Evolutionary conservation across 2,797 vertebrate genomes (phyloP).

Genomic region (Threskiornis aethiopicus): DNA sequence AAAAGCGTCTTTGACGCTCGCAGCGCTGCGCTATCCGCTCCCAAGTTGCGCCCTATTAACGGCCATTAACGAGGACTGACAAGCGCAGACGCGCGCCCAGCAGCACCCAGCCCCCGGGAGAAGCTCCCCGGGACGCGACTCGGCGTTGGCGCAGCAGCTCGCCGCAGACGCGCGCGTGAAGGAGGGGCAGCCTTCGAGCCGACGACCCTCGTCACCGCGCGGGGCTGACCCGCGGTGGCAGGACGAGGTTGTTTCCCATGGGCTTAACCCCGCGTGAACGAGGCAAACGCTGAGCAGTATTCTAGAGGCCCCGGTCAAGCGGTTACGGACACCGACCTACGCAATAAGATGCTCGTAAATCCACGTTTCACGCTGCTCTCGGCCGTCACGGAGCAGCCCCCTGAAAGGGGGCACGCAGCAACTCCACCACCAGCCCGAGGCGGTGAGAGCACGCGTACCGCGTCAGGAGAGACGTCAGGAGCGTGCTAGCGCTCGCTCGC

Average conservation of each 20-base stretch:
- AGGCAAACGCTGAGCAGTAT: rapidly evolving
- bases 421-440: rapidly evolving
- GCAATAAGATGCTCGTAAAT: rapidly evolving
- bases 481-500: too few species aligned
- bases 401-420: rapidly evolving
- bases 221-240: rapidly evolving
- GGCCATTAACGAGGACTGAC: rapidly evolving
- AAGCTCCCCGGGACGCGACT: rapidly evolving
- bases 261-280: not conserved
- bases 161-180: rapidly evolving
- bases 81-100: rapidly evolving
- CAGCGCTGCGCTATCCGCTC: rapidly evolving
- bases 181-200: not conserved
- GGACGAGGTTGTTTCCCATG: rapidly evolving
- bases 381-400: not conserved
- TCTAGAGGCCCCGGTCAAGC: not conserved
- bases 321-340: rapidly evolving
- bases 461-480: not conserved
- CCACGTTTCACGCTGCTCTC: rapidly evolving
- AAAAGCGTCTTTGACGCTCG: rapidly evolving
- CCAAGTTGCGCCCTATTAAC: not conserved
- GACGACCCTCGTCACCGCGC: rapidly evolving
- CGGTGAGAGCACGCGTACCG: rapidly evolving
- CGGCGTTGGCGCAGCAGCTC: rapidly evolving
- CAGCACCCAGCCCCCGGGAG: rapidly evolving